A percentile compares a stretch with the other conserved stretches of the same genome.
Conservation (phyloP, 2,888 invertebrate genomes). For the Drosophila conformis region DNA sequence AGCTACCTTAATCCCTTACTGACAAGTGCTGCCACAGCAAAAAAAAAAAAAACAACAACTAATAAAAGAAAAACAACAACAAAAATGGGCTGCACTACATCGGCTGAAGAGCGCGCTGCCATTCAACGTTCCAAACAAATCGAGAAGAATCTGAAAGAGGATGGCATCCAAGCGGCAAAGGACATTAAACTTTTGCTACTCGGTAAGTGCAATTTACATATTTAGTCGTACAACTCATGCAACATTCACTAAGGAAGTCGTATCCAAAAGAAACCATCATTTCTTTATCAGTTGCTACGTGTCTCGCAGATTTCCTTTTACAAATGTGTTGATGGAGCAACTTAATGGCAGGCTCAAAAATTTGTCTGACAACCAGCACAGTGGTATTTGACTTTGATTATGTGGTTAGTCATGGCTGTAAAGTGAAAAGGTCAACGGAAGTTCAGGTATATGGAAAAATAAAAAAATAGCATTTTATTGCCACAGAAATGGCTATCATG, state of each 20-base stretch:
- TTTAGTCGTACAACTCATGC: constrained; percentile 4
- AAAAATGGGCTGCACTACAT: constrained; percentile 99
- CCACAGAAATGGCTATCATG: not conserved
- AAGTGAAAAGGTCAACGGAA: not conserved
- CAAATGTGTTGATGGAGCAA: constrained; percentile 24
- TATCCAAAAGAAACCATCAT: constrained; percentile 6
- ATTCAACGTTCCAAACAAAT: constrained; percentile 98
- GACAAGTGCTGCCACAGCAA: constrained; percentile 56
- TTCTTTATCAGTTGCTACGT: constrained; percentile 39
- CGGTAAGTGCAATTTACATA: constrained; percentile 88
- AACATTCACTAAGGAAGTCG: constrained; percentile 22
- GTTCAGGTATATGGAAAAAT: not conserved
- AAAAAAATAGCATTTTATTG: not conserved
- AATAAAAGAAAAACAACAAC: constrained; percentile 25
- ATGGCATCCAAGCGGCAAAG: constrained; percentile 98
- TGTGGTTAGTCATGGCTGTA: not conserved
- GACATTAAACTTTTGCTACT: constrained; percentile 99
- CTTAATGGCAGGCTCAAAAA: constrained; percentile 11
- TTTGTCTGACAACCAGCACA: constrained; percentile 15
- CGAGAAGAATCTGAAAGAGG: constrained; percentile 98
- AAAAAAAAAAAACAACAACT: constrained; percentile 42
- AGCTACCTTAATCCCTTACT: constrained; percentile 29
- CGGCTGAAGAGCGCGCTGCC: constrained; percentile 99
- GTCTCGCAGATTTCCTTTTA: constrained; percentile 23
- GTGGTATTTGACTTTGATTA: constrained; percentile 13